phyloP scores from a whole-genome alignment of 2,113 vertebrate species.

The Myanophis thanlyinensis region DNA sequence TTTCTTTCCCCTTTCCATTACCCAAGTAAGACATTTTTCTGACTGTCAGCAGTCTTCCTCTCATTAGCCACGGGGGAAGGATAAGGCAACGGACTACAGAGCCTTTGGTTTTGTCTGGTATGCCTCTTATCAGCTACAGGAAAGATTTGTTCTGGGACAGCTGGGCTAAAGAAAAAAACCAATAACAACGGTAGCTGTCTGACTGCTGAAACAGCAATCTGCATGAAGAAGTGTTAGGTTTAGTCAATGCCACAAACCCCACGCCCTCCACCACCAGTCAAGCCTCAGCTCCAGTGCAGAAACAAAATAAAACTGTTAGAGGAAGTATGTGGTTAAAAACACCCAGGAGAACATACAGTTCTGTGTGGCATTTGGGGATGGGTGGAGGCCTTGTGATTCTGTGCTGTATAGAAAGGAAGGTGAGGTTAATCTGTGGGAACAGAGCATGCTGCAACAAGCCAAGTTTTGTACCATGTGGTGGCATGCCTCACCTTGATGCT shows the following conservation, averaged over 20 bases:
- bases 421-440: background rate
- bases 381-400: background rate
- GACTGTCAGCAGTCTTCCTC: constrained; percentile 13
- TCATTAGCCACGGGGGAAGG: rapidly evolving
- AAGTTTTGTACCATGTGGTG: background rate
- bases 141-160: constrained; percentile 1
- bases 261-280: background rate
- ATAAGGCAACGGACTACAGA: background rate
- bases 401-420: background rate
- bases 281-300: constrained; percentile 5
- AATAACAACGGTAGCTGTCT: rapidly evolving
- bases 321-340: background rate
- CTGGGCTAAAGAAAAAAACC: background rate
- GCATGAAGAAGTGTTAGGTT: background rate
- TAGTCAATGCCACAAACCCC: rapidly evolving
- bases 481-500: background rate
- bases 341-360: background rate
- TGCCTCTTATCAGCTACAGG: rapidly evolving
- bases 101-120: background rate
- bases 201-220: constrained; percentile 22
- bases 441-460: background rate
- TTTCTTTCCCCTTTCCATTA: constrained; percentile 28
- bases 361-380: rapidly evolving
- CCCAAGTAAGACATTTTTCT: background rate
- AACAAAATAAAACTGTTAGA: background rate